phyloP scores from a whole-genome alignment of 2,888 invertebrate genomes.

The Agrochola circellaris region DNA sequence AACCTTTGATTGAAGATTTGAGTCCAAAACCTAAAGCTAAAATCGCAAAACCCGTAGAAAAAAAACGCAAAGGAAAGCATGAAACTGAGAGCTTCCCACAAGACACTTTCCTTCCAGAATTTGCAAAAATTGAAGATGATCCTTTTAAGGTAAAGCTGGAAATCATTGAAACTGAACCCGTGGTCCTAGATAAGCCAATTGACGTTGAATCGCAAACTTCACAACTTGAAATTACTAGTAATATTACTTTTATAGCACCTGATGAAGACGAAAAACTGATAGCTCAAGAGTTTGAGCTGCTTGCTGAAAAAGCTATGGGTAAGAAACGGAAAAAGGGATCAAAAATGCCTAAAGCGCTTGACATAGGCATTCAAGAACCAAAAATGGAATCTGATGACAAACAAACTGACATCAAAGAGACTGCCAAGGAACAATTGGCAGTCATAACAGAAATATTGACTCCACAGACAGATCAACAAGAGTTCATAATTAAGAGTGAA shows the following conservation, averaged over 20 bases:
- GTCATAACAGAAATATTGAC: constrained; percentile 46
- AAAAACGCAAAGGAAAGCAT: constrained; percentile 76
- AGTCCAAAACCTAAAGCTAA: constrained; percentile 78
- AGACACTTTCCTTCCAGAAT: constrained; percentile 26
- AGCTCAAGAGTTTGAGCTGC: constrained; percentile 48
- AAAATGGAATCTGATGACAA: constrained; percentile 41
- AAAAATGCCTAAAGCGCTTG: constrained; percentile 61
- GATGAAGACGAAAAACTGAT: constrained; percentile 51
- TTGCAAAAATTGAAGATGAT: constrained; percentile 25
- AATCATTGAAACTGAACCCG: constrained; percentile 11
- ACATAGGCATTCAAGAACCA: constrained; percentile 42
- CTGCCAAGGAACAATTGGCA: constrained; percentile 43
- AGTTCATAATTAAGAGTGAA: constrained; percentile 42
- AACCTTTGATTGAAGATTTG: constrained; percentile 51
- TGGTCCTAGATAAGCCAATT: not conserved
- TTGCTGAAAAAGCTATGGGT: constrained; percentile 64
- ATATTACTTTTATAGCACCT: constrained; percentile 19
- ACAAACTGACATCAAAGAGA: constrained; percentile 32
- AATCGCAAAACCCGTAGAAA: constrained; percentile 84
- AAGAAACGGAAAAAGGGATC: constrained; percentile 73
- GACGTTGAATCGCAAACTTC: constrained; percentile 2
- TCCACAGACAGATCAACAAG: constrained; percentile 43
- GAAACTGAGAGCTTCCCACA: constrained; percentile 45
- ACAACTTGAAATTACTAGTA: constrained; percentile 1
- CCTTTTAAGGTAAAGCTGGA: constrained; percentile 14